These are phyloP conservation scores for Sebastiscus tertius DNA, from an alignment of 2,797 vertebrate genomes.

Conservation along the genomic window DNA sequence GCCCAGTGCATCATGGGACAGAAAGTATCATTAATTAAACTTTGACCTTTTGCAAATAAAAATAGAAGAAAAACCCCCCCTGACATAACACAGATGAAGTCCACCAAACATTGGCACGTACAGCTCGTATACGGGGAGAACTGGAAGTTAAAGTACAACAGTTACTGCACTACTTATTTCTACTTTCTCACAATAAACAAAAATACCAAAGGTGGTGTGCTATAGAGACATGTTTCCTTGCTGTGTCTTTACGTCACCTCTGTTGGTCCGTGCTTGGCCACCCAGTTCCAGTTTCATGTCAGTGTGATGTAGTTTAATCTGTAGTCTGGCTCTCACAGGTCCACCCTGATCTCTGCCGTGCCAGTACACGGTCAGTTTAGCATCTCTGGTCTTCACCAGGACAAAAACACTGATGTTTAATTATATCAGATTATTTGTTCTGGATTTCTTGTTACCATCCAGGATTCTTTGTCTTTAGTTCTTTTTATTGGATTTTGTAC, in stretches of 20 bases:
- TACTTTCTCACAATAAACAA: background rate
- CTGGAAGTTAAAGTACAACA: background rate
- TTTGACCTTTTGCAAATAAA: slow-evolving; percentile 52
- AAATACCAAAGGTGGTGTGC: background rate
- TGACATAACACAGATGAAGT: slow-evolving; percentile 37
- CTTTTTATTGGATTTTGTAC: too few species aligned
- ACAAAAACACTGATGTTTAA: background rate
- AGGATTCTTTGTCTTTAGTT: background rate
- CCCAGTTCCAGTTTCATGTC: background rate
- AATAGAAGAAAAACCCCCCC: slow-evolving; percentile 9
- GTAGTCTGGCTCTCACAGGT: slow-evolving; percentile 25
- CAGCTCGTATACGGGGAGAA: background rate
- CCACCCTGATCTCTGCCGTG: slow-evolving; percentile 16
- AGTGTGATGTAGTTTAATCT: slow-evolving; percentile 36
- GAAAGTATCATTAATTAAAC: slow-evolving; percentile 63
- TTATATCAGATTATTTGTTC: background rate
- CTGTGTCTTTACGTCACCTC: background rate
- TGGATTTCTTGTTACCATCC: background rate
- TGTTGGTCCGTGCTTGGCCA: background rate
- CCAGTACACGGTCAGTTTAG: slow-evolving; percentile 18
- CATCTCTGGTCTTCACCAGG: background rate
- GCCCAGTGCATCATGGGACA: slow-evolving; percentile 61
- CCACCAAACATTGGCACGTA: slow-evolving; percentile 7
- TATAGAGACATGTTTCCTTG: background rate
- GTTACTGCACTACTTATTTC: background rate